Base-by-base conservation (phyloP, 2,797 vertebrate genomes). In the Threskiornis aethiopicus region DNA sequence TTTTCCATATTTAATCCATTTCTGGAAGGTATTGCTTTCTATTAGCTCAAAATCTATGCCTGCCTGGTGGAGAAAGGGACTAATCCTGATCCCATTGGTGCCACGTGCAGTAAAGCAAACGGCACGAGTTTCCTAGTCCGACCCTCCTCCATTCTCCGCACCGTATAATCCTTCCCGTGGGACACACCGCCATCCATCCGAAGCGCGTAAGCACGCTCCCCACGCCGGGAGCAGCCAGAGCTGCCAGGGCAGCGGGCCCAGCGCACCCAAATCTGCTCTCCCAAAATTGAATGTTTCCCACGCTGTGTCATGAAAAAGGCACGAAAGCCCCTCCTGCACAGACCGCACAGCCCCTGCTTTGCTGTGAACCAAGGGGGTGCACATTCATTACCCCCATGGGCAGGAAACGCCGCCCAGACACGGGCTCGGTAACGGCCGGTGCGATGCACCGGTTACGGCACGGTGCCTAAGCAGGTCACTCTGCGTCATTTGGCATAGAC, bases 121-220 rank as follows among this genome's bases (percentile, higher is more conserved):
- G 22, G 44, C 39, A 44, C 7, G 10, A 5, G 5, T 14, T 12
- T 12, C 54, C 67, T 8, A 1, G n/a, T 15, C 25, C 2, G 2
- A 8, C 6, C 17, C 58, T 19, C 21, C 26, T 26, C 42, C 15
- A 0, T 16, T 22, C 35, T 15, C 11, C 49, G 19, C 13, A 4
- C 5, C 4, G 0, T 9, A 1, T 2, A 21, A 9, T 21, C 17
- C 62, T 6, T 19, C 9, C 7, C 3, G 1, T 6, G 69, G 20
- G n/a, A 19, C 84, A 22, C 41, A 16, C 5, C 28, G 6, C 26
- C 55, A 5, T 11, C 57, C 1, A 9, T 1, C 29, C 6, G 1
- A 13, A 13, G 0, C 1, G 19, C 58, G 6, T 0, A 3, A 15
- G 42, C 11, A 0, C 11, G 0, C 18, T 15, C 39, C 28, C 33